Conservation (phyloP, 2,888 invertebrate species). For the Eupithecia exiguata region DNA sequence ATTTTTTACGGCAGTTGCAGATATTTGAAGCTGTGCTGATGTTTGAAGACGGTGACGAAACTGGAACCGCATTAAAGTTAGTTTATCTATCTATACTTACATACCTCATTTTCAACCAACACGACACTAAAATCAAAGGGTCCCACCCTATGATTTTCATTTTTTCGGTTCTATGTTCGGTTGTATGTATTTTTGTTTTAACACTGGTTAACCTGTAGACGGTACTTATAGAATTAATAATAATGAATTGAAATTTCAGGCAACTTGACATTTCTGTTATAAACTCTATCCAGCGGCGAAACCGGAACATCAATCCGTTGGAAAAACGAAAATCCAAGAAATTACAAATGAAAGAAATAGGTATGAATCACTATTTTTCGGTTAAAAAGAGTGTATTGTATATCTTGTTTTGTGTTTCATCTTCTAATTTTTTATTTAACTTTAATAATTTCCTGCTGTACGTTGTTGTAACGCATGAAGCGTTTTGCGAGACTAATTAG, state of each 20-base stretch:
- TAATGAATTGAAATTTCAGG: conserved; percentile 62
- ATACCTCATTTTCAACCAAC: neutral
- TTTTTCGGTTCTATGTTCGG: too few species aligned
- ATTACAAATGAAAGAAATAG: conserved; percentile 87
- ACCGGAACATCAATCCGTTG: conserved; percentile 75
- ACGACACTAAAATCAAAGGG: too few species aligned
- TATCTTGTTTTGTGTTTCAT: conserved; percentile 20
- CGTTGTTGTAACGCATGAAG: neutral
- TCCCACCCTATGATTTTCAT: too few species aligned
- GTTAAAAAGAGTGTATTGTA: neutral
- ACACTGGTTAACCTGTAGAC: too few species aligned
- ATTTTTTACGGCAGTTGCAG: conserved; percentile 96
- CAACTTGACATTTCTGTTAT: conserved; percentile 87
- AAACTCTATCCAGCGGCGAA: conserved; percentile 87
- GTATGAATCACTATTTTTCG: conserved; percentile 67
- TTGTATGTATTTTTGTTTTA: neutral
- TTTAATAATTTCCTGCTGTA: conserved; percentile 8
- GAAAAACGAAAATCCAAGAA: conserved; percentile 90
- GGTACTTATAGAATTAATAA: neutral
- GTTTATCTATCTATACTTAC: conserved; percentile 32
- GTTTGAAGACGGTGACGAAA: conserved; percentile 90
- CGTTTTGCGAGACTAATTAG: conserved; percentile 7
- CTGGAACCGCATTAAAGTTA: conserved; percentile 84
- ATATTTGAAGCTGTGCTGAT: conserved; percentile 97
- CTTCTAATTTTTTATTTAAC: conserved; percentile 10